Evolutionary conservation across 2,113 vertebrate genomes (phyloP), one percentile per base, ranked within the genome.

Genomic region (Poeciliopsis occidentalis): DNA sequence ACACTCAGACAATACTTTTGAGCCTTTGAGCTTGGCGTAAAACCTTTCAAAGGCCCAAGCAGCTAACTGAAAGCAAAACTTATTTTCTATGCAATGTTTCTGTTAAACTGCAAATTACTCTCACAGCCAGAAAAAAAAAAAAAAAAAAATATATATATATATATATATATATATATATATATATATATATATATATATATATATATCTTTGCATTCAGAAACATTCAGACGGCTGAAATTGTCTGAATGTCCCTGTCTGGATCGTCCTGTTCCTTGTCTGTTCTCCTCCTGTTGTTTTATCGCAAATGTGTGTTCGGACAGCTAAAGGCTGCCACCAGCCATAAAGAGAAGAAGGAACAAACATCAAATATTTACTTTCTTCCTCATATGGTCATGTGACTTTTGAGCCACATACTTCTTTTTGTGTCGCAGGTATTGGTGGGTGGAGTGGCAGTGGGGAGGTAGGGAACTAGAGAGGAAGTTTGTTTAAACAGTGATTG

Each of bases 361-460:
- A 91, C 87, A 87, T 89, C 87, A 76, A 94, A 94, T 94, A 94
- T 95, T 94, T 94, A 90, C 88, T 77, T 85, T 78, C 80, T 87
- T 83, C 86, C 86, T 90, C 85, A 54, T 88, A 76, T 26, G 80
- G 69, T 83, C 85, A 88, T 93, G 92, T 69, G 85, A 92, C 88
- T 89, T 57, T 86, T 65, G 75, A 82, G 78, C 85, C 75, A 19
- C 80, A 91, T 92, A 89, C 87, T 91, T 92, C 73, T 85, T 71
- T 92, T 93, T 92, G 89, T 91, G 77, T 67, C 69, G 69, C 15
- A 26, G 71, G 79, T 27, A 2, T 3, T 57, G 12, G 12, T 34
- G 68, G 54, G 11, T 61, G 32, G 7, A 15, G 54, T 15, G 4
- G 65, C 11, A n/a, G 37, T 15, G 34, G 32, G n/a, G 37, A 27